Evolutionary conservation across 2,113 vertebrate genomes (phyloP).

Genomic region (Pyrgilauda ruficollis): DNA sequence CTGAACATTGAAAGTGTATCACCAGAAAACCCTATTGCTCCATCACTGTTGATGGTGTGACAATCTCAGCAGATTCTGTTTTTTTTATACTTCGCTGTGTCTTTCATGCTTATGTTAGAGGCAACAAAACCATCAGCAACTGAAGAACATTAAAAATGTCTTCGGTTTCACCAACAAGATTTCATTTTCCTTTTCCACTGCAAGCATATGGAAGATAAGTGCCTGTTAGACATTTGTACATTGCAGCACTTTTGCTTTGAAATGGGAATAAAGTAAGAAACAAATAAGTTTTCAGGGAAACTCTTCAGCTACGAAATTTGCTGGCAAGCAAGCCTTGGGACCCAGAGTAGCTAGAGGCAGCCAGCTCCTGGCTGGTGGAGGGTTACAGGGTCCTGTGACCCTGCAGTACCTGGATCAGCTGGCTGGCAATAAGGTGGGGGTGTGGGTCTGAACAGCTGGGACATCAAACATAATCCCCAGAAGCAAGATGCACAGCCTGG

Average conservation of each 20-base stretch:
- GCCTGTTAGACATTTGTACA: neutral
- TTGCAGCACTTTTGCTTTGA: neutral
- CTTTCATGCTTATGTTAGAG: neutral
- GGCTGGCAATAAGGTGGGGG: neutral
- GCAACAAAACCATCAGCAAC: neutral
- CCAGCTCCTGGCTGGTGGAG: neutral
- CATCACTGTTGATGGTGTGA: neutral
- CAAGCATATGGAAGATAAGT: neutral
- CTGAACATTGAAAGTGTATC: neutral
- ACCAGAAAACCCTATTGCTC: neutral
- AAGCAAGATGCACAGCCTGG: neutral
- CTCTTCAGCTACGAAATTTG: neutral
- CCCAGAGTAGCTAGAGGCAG: neutral
- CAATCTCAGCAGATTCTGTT: neutral
- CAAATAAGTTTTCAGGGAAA: neutral
- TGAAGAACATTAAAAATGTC: neutral
- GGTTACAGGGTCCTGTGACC: neutral
- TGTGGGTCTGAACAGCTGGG: neutral
- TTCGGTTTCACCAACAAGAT: neutral
- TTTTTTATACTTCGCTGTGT: neutral
- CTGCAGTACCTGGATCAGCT: neutral
- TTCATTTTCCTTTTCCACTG: slow-evolving; percentile 15
- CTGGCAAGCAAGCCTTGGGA: neutral
- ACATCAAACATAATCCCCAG: neutral
- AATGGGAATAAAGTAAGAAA: neutral